Evolutionary conservation across 2,888 invertebrate genomes (phyloP).

Genomic region (Ennomos erosarius): DNA sequence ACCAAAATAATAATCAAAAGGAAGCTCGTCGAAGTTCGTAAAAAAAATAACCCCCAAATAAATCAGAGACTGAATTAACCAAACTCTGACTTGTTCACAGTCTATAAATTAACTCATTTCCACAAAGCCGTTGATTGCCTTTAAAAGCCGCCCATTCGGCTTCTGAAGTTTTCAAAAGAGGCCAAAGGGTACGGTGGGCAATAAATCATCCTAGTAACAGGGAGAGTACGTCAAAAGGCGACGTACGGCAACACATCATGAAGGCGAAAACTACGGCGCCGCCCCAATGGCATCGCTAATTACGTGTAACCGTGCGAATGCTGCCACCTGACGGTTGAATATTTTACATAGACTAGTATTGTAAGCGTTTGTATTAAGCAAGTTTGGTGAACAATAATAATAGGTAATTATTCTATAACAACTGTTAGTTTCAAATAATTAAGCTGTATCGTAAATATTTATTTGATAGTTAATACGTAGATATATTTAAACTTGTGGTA

Average conservation of each 20-base stretch:
- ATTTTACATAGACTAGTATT: constrained; percentile 11
- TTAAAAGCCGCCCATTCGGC: constrained; percentile 1
- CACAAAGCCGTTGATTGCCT: constrained; percentile 6
- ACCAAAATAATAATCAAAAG: no score
- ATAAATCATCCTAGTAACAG: constrained; percentile 60
- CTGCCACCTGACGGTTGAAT: constrained; percentile 34
- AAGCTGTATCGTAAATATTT: no score
- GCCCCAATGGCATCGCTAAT: constrained; percentile 62
- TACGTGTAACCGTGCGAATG: constrained; percentile 49
- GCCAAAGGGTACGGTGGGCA: constrained; percentile 28
- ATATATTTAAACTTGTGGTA: no score
- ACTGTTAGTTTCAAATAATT: no score
- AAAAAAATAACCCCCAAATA: background rate
- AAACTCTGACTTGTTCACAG: background rate
- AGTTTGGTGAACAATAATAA: no score
- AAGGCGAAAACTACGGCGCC: constrained; percentile 45
- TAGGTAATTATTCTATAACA: no score
- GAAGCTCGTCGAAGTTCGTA: no score
- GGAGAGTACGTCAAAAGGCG: constrained; percentile 59
- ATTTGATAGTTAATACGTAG: no score
- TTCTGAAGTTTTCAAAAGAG: constrained; percentile 26
- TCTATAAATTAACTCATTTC: constrained; percentile 11
- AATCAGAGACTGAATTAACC: background rate
- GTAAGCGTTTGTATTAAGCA: constrained; percentile 5
- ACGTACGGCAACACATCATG: constrained; percentile 53